phyloP scores from a whole-genome alignment of 2,113 vertebrate species.

The Lepus europaeus region DNA sequence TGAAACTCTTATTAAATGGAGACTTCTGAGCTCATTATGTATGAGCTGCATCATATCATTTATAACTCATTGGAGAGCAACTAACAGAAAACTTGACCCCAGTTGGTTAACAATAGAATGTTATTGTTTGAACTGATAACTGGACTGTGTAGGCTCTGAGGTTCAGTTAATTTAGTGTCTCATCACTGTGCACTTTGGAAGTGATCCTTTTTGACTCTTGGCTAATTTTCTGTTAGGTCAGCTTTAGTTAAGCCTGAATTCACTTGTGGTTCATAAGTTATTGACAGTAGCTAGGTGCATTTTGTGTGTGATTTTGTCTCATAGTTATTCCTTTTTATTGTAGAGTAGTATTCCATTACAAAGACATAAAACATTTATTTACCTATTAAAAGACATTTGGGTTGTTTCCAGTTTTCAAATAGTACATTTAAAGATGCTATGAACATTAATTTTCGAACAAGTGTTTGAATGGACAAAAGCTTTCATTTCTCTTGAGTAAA shows the following conservation, averaged over 20 bases:
- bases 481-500: slow-evolving; percentile 56
- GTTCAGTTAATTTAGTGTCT: background rate
- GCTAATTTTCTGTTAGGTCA: background rate
- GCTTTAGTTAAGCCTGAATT: background rate
- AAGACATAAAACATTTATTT: background rate
- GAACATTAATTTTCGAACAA: background rate
- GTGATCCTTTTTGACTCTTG: slow-evolving; percentile 9
- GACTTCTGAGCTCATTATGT: slow-evolving; percentile 7
- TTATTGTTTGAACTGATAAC: background rate
- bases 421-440: background rate
- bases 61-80: slow-evolving; percentile 12
- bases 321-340: slow-evolving; percentile 30
- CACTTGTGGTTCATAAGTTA: slow-evolving; percentile 19
- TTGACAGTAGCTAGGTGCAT: background rate
- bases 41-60: background rate
- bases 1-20: slow-evolving; percentile 32
- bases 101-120: background rate
- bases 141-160: background rate
- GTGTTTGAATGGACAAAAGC: background rate
- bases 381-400: background rate
- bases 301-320: background rate
- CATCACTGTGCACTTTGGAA: background rate
- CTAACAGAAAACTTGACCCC: background rate
- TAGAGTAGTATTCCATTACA: background rate
- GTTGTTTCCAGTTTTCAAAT: slow-evolving; percentile 32